phyloP scores from a whole-genome alignment of 2,797 vertebrate species.

The Pseudochirops corinnae region DNA sequence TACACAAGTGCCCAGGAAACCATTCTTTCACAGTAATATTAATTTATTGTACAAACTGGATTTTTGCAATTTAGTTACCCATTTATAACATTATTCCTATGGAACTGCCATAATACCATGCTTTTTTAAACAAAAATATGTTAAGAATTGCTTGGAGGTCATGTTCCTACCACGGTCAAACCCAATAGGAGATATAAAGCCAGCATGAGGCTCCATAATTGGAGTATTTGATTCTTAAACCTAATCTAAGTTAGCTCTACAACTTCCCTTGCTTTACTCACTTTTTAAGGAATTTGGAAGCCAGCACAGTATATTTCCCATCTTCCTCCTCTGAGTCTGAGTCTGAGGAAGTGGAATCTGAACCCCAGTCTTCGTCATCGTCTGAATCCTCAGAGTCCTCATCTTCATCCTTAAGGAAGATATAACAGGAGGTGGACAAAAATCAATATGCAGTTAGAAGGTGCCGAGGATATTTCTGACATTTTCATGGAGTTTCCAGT shows the following conservation, averaged over 20 bases:
- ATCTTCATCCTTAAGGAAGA: constrained; percentile 80
- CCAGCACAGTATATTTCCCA: constrained; percentile 87
- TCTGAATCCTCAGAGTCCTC: constrained; percentile 90
- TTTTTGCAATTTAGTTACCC: not conserved
- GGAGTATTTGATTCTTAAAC: not conserved
- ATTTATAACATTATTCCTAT: not conserved
- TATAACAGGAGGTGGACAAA: not conserved
- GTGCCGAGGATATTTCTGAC: not conserved
- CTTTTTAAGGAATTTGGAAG: constrained; percentile 93
- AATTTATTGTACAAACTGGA: not conserved
- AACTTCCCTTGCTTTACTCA: constrained; percentile 75
- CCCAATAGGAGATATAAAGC: not conserved
- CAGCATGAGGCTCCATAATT: not conserved
- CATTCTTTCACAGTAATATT: not conserved
- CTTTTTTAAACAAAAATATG: not conserved
- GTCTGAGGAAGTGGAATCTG: constrained; percentile 88
- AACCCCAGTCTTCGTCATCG: constrained; percentile 92
- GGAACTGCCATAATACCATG: not conserved
- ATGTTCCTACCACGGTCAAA: not conserved
- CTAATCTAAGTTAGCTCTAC: not conserved
- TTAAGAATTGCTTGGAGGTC: not conserved
- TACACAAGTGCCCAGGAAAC: not conserved
- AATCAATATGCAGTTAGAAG: not conserved
- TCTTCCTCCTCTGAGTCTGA: constrained; percentile 92
- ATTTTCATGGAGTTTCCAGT: not conserved